Evolutionary conservation across 2,113 vertebrate genomes (phyloP), one percentile per base, ranked within the genome.

Genomic region (Indicator maculatus): DNA sequence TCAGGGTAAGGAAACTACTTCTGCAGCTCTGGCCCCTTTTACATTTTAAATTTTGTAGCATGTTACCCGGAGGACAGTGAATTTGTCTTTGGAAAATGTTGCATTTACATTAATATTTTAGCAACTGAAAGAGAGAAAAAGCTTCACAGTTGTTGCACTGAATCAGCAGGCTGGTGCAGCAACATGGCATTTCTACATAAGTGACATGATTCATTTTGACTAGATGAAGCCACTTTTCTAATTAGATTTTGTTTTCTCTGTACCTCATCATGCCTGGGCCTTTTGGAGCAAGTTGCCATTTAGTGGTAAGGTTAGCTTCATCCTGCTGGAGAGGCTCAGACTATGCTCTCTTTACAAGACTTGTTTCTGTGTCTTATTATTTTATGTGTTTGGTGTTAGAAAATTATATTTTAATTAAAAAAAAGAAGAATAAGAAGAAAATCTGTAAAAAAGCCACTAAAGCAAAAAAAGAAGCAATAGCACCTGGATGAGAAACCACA

Each of bases 71-170:
- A 53, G 33, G 44, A 82, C 7, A 15, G 45, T 33, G 78, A 83
- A 87, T 36, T 26, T 12, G 73, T 53, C 39, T 93, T 89, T 38
- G 26, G 58, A 53, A 89, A 85, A 89, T 59, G 27, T 13, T 89
- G 58, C 69, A 66, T 93, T 88, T 83, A 52, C 65, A 86, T 93
- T 45, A 93, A 93, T 88, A 83, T 94, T 96, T 93, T 27, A 91
- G 31, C 52, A 77, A 85, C 67, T 64, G 39, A 64, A 89, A 67
- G 18, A 64, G 44, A 61, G n/a, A 53, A 74, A 80, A 79, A 50
- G 8, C 38, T 59, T 75, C 31, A 30, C 55, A 91, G 23, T 15
- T 89, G 33, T 61, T 90, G 64, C 30, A 44, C 14, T 79, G 78
- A 85, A 82, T 64, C 47, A 78, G 31, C 4, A 36, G 63, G 11